Conservation (phyloP, 37 sponge, comb jelly and placozoan genomes). For the Cliona cf. orientalis region DNA sequence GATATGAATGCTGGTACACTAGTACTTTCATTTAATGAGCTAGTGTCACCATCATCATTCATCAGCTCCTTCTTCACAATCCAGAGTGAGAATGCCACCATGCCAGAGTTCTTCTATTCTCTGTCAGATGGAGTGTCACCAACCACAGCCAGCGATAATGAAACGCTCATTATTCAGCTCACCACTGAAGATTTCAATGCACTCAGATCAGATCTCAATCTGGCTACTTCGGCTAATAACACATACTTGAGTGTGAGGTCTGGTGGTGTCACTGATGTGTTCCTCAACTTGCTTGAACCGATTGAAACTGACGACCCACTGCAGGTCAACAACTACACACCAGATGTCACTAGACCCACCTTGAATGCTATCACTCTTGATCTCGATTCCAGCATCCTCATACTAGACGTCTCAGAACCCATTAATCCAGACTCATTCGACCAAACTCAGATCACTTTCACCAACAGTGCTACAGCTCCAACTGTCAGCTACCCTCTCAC, state of each 20-base stretch:
- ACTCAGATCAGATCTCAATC: conserved; percentile 43
- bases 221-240: conserved; percentile 54
- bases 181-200: conserved; percentile 34
- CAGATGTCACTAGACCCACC: conserved; percentile 62
- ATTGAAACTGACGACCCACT: conserved; percentile 49
- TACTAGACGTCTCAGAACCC: conserved; percentile 76
- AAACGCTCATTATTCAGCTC: conserved; percentile 49
- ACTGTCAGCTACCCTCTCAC: conserved; percentile 68
- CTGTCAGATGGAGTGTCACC: conserved; percentile 30
- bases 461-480: conserved; percentile 41
- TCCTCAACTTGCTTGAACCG: conserved; percentile 59
- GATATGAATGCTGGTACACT: conserved; percentile 67
- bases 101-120: conserved; percentile 11
- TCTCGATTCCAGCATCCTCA: conserved; percentile 50
- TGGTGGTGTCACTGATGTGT: conserved; percentile 67
- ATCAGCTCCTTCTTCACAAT: conserved; percentile 53
- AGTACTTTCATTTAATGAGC: conserved; percentile 76
- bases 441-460: conserved; percentile 59
- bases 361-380: conserved; percentile 63
- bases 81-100: conserved; percentile 43
- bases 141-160: conserved; percentile 30
- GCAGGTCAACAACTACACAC: conserved; percentile 44
- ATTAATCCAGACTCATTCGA: conserved; percentile 53
- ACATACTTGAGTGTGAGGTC: conserved; percentile 45
- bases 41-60: conserved; percentile 72